A percentile compares a stretch with the other conserved stretches of the same genome.
These are phyloP conservation scores for Parnassius mnemosyne DNA, from an alignment of 2,888 invertebrate species.

Conservation along the genomic window DNA sequence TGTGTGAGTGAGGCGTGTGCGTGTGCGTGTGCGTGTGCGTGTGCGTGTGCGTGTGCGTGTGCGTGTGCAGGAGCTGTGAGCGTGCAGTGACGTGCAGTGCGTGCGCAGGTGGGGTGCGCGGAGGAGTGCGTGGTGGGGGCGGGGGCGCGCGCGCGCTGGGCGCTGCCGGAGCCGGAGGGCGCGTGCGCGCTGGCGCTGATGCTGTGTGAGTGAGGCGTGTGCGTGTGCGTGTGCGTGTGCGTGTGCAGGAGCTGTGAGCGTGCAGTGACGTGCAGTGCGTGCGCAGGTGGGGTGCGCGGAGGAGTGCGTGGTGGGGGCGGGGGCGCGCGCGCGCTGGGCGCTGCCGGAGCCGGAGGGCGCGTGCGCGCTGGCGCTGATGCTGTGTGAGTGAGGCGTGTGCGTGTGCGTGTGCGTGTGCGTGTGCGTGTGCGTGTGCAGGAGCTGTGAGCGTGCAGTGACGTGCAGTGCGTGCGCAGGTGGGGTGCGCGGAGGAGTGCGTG, in stretches of 20 bases:
- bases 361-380: conserved; percentile 80
- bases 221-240: too few relatives aligned
- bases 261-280: background rate
- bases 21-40: too few relatives aligned
- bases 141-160: conserved; percentile 88
- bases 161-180: conserved; percentile 93
- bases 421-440: too few relatives aligned
- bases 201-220: too few relatives aligned
- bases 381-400: too few relatives aligned
- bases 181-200: conserved; percentile 83
- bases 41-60: too few relatives aligned
- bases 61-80: too few relatives aligned
- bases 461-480: conserved; percentile 60
- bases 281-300: conserved; percentile 82
- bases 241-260: too few relatives aligned
- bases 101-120: conserved; percentile 77
- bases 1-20: too few relatives aligned
- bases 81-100: background rate
- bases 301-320: conserved; percentile 87
- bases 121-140: conserved; percentile 88
- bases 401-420: too few relatives aligned
- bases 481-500: conserved; percentile 84
- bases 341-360: conserved; percentile 95
- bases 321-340: conserved; percentile 87
- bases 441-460: too few relatives aligned